phyloP scores from a whole-genome alignment of 30 jellyfish, hydroid and myxozoan species.

The Turritopsis dohrnii region DNA sequence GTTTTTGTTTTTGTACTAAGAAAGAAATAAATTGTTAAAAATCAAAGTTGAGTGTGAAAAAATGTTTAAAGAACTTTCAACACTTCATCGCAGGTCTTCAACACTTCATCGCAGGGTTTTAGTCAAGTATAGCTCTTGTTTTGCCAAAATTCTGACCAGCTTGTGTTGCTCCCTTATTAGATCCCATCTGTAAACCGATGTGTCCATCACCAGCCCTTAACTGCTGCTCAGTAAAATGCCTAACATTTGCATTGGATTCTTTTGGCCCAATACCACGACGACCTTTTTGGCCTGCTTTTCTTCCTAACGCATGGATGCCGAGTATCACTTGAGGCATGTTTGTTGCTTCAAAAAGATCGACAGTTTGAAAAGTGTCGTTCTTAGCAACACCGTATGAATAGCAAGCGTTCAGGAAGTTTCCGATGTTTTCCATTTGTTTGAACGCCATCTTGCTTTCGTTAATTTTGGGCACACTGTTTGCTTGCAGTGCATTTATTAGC shows the following conservation, averaged over 20 bases:
- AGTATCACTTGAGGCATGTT: constrained; percentile 84
- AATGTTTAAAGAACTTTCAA: too few species aligned
- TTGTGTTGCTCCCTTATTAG: constrained; percentile 76
- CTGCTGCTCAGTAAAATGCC: constrained; percentile 89
- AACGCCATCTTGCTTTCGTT: constrained; percentile 87
- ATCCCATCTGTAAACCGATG: constrained; percentile 90
- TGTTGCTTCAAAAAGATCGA: constrained; percentile 73
- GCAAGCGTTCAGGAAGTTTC: constrained; percentile 69
- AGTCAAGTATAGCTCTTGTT: constrained; percentile 70
- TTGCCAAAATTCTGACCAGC: constrained; percentile 85
- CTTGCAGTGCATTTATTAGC: constrained; percentile 55
- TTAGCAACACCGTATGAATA: constrained; percentile 49
- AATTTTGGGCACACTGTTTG: constrained; percentile 66
- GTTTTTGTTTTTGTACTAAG: neutral
- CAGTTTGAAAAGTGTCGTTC: constrained; percentile 90
- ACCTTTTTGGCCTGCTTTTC: constrained; percentile 62
- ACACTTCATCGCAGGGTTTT: neutral
- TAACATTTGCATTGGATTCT: constrained; percentile 69
- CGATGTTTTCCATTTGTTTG: constrained; percentile 91
- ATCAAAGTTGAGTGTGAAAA: too few species aligned
- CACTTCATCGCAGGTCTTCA: too few species aligned
- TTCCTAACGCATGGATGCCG: constrained; percentile 79
- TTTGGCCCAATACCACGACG: constrained; percentile 82
- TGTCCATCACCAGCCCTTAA: constrained; percentile 81
- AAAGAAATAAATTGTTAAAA: too few species aligned